Base-by-base conservation (phyloP, 1,140 invertebrate species). In the Brachionus manjavacas region DNA sequence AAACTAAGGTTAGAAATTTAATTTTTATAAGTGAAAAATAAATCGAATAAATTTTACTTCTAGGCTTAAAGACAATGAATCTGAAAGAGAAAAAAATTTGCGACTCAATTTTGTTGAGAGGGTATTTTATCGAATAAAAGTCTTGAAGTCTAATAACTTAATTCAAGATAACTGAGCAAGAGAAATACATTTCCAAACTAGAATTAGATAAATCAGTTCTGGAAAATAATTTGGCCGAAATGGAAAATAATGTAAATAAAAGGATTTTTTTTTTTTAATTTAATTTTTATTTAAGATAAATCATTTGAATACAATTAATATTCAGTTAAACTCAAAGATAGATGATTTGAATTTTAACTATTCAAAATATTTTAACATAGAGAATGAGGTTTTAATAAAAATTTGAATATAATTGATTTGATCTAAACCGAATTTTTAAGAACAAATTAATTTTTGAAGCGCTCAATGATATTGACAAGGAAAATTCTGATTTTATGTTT, bases 291-390 rank as follows among this genome's bases (percentile, higher is more conserved):
- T 74, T 74, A 8, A 74, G 39, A 16, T 43, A 8, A 74, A 46
- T 43, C 14, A 74, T 23, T 60, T 60, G 52, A 60, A n/a, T 9
- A 60, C 52, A 8, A 16, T 8, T 7, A 60, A 60, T 20, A 6
- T 20, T 8, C 52, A 74, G 7, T 43, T 74, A 43, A 74, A 46
- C 0, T 20, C 31, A n/a, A 28, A 76, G 23, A 23, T 76, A 23
- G 28, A 76, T 49, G 43, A 49, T 3, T 28, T 76, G 11, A 35
- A 76, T 76, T 28, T 12, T 14, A 23, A 8, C 8, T 76, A 76
- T 76, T 76, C 72, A 49, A 76, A 76, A 25, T 76, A 76, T 14
- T 76, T 35, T 25, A 20, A 23, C 6, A 76, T 76, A 8, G 72
- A 76, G 4, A 76, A 76, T 25, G 9, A 76, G 41, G 72, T 49